A percentile compares a stretch with the other conserved stretches of the same genome.
Conservation (phyloP, 2,888 invertebrate species). For the Adelphocoris suturalis region DNA sequence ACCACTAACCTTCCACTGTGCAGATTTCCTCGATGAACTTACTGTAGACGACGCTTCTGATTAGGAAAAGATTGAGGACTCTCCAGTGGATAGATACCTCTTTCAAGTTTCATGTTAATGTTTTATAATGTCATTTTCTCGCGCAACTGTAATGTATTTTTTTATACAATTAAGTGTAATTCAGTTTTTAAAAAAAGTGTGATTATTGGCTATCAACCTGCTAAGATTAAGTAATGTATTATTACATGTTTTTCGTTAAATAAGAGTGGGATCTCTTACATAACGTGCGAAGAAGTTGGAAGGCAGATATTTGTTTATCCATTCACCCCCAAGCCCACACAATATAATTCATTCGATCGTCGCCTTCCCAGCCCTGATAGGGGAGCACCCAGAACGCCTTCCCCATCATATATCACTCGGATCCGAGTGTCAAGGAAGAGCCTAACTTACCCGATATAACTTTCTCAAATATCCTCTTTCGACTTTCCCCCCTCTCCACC, state of each 20-base stretch:
- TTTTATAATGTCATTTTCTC: too few relatives aligned
- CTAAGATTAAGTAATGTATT: too few relatives aligned
- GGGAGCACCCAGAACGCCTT: neutral
- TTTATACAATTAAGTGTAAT: too few relatives aligned
- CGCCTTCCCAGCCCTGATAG: neutral
- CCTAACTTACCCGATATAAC: constrained; percentile 31
- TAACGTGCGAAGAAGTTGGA: neutral
- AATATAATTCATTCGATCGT: constrained; percentile 34
- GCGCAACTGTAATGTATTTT: too few relatives aligned
- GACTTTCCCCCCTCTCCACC: constrained; percentile 6
- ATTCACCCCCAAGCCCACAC: neutral
- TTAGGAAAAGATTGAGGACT: too few relatives aligned
- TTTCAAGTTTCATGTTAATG: too few relatives aligned
- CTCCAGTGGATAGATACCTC: too few relatives aligned
- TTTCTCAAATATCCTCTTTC: constrained; percentile 30
- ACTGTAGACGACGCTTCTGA: too few relatives aligned
- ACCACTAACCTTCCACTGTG: too few relatives aligned
- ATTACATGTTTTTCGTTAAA: neutral
- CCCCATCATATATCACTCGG: constrained; percentile 15
- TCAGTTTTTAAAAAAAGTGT: too few relatives aligned
- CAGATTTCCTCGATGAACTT: too few relatives aligned
- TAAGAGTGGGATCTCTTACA: neutral
- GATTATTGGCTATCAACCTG: too few relatives aligned
- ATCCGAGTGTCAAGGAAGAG: constrained; percentile 28
- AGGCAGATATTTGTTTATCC: neutral